Conservation (phyloP, 2,113 vertebrate species). For the Colistium nudipinnis region DNA sequence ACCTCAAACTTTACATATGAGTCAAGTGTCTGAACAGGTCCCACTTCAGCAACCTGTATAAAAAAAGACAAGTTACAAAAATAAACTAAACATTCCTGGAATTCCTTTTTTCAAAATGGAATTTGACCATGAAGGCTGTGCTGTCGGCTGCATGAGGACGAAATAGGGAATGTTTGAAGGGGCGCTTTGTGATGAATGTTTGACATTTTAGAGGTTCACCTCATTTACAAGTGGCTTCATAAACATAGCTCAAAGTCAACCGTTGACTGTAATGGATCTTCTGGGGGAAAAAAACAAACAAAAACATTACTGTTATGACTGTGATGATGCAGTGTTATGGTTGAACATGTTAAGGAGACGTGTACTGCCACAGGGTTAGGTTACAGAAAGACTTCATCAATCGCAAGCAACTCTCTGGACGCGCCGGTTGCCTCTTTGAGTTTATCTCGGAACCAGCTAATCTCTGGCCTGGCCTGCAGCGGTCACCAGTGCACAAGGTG, state of each 20-base stretch:
- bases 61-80: background rate
- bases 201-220: background rate
- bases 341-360: slow-evolving; percentile 41
- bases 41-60: slow-evolving; percentile 16
- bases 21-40: slow-evolving; percentile 16
- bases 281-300: slow-evolving; percentile 25
- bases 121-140: background rate
- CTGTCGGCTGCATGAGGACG: background rate
- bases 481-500: slow-evolving; percentile 46
- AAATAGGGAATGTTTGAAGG: slow-evolving; percentile 3
- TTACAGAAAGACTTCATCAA: slow-evolving; percentile 50
- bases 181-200: background rate
- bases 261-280: slow-evolving; percentile 48
- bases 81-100: background rate
- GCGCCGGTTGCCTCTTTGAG: slow-evolving; percentile 44
- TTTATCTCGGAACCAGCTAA: slow-evolving; percentile 57
- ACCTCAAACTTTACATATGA: slow-evolving; percentile 47
- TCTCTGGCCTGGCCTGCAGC: slow-evolving; percentile 50
- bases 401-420: slow-evolving; percentile 24
- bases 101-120: slow-evolving; percentile 22
- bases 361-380: slow-evolving; percentile 31
- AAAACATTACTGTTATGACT: slow-evolving; percentile 7
- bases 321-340: slow-evolving; percentile 22
- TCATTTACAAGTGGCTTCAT: slow-evolving; percentile 30
- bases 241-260: slow-evolving; percentile 43